Base-by-base conservation (phyloP, 2,113 vertebrate species). In the Thinocorus orbignyianus region DNA sequence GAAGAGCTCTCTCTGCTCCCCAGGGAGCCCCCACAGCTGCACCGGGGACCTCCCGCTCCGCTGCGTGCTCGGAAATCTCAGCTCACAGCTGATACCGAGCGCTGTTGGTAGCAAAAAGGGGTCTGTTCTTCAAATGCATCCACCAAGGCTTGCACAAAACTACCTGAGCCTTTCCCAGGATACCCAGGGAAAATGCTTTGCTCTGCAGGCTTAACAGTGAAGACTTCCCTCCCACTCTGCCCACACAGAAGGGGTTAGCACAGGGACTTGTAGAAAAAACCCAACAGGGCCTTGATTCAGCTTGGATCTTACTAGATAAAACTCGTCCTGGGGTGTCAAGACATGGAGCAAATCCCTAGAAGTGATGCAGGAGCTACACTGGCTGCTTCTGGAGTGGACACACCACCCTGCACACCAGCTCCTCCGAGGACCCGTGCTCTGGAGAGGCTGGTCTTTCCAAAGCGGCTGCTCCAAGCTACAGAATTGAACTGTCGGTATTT, bases 41-140 rank as follows among this genome's bases (percentile, higher is more conserved):
- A 8, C 11, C 1, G 17, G 12, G 44, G 26, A 49, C 19, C 37
- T 44, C 4, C 2, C 3, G 70, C 26, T 19, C 22, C 3, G 3
- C 70, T 1, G 20, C 30, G 9, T 22, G 25, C 9, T 1, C n/a
- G 1, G 3, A 28, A 4, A 44, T 3, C 7, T 17, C 52, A 1
- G 4, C 3, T 68, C 60, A 8, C 61, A 48, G 80, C 87, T n/a
- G 62, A 24, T 6, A 10, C 26, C 18, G 2, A 14, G 35, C 1
- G 51, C 78, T 81, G 37, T 3, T 10, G 7, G 54, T 17, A n/a
- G 46, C 69, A 54, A 39, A 20, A 31, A 41, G 1, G 13, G 11
- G 12, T 25, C 55, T 48, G 41, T 41, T 54, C n/a, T 41, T 17
- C 62, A 48, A 22, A 30, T 4, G 20, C 57, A 41, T 55, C 25